Conservation (phyloP, 2,113 vertebrate genomes). For the Mixornis gularis region DNA sequence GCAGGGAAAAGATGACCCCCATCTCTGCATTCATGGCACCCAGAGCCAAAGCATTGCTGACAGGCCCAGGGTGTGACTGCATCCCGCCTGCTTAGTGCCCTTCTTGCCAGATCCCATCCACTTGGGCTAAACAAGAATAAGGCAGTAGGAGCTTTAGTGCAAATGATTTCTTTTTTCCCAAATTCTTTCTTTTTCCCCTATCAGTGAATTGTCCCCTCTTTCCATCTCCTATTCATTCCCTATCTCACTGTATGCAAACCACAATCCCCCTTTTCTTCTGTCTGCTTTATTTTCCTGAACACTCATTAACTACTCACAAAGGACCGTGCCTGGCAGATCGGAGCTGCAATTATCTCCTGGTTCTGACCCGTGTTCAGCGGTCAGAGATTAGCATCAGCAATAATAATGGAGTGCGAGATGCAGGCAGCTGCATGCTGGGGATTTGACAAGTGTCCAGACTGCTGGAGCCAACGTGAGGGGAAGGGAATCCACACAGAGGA, state of each 20-base stretch:
- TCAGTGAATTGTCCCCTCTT: slow-evolving; percentile 43
- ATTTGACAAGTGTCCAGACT: slow-evolving; percentile 45
- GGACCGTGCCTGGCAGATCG: slow-evolving; percentile 53
- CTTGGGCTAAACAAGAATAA: slow-evolving; percentile 2
- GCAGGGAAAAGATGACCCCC: not conserved
- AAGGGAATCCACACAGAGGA: not conserved
- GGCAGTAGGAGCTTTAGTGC: not conserved
- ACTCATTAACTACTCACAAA: slow-evolving; percentile 72
- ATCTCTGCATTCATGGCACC: not conserved
- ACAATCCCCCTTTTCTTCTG: slow-evolving; percentile 61
- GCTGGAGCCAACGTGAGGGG: not conserved
- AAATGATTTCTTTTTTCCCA: slow-evolving; percentile 28
- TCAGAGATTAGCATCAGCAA: slow-evolving; percentile 66
- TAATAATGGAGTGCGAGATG: slow-evolving; percentile 39
- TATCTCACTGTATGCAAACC: slow-evolving; percentile 67
- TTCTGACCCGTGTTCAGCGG: slow-evolving; percentile 63
- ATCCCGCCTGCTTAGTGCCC: not conserved
- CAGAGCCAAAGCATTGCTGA: not conserved
- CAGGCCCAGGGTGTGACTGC: not conserved
- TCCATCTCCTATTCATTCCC: slow-evolving; percentile 45
- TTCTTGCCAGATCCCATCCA: not conserved
- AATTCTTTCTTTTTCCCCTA: slow-evolving; percentile 41
- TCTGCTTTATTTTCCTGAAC: slow-evolving; percentile 67
- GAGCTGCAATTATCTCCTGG: slow-evolving; percentile 68
- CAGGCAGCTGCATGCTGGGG: slow-evolving; percentile 33